These are phyloP conservation scores for Megamerina dolium DNA, from an alignment of 2,888 invertebrate species.

Conservation along the genomic window DNA sequence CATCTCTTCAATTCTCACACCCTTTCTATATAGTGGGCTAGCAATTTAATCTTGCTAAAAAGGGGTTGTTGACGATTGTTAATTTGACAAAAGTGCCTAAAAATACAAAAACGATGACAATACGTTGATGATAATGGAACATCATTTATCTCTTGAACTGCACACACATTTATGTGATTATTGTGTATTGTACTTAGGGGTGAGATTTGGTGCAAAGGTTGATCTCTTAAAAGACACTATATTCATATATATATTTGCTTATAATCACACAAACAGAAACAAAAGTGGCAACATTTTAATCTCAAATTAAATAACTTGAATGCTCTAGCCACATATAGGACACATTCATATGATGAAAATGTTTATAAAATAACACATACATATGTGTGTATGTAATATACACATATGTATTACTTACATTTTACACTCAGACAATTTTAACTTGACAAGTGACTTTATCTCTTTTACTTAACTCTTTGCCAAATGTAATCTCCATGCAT, in stretches of 20 bases:
- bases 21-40: too few relatives aligned
- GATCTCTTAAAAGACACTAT: too few relatives aligned
- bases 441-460: conserved; percentile 11
- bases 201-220: too few relatives aligned
- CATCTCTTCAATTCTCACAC: too few relatives aligned
- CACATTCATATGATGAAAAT: too few relatives aligned
- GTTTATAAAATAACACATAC: too few relatives aligned
- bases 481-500: conserved; percentile 1
- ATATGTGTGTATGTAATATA: neutral
- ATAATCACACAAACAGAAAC: too few relatives aligned
- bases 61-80: neutral
- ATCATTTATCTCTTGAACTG: conserved; percentile 8
- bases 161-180: too few relatives aligned
- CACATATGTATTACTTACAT: neutral
- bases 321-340: neutral
- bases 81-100: neutral
- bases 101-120: conserved; percentile 3
- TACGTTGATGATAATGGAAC: conserved; percentile 6
- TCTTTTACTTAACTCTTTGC: conserved; percentile 12
- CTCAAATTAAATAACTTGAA: conserved; percentile 7
- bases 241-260: too few relatives aligned
- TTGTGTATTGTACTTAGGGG: too few relatives aligned
- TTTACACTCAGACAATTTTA: conserved; percentile 5
- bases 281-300: conserved; percentile 11
- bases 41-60: too few relatives aligned